These are phyloP conservation scores for Serinus canaria DNA, from an alignment of 2,113 vertebrate genomes.

Conservation along the genomic window DNA sequence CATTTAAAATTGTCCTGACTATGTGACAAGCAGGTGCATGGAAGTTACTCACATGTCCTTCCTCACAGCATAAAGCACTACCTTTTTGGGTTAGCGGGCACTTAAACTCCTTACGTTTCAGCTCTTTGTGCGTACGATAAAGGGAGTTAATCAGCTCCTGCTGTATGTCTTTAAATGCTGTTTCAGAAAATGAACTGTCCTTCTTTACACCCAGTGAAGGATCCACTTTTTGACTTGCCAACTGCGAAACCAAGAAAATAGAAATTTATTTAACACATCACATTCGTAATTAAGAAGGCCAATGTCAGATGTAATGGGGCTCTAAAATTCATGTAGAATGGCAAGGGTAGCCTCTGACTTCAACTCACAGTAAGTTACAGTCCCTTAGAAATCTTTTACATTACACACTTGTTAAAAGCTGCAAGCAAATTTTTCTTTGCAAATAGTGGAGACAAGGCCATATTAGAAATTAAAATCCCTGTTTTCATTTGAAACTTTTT, in stretches of 20 bases:
- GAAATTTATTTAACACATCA: neutral
- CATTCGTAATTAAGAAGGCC: neutral
- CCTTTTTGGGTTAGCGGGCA: neutral
- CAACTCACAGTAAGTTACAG: neutral
- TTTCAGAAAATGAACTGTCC: neutral
- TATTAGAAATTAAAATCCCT: neutral
- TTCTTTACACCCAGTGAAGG: neutral
- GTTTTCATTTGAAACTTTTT: neutral
- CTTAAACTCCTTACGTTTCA: slow-evolving; percentile 5
- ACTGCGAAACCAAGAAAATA: neutral
- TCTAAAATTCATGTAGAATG: neutral
- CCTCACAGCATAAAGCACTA: neutral
- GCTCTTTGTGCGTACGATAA: neutral
- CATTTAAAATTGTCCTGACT: slow-evolving; percentile 23
- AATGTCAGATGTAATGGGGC: neutral
- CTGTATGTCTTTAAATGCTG: neutral
- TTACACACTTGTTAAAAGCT: neutral
- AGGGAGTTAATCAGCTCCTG: slow-evolving; percentile 25
- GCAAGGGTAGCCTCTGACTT: neutral
- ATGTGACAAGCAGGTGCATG: neutral
- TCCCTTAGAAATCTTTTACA: neutral
- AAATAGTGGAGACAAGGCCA: neutral
- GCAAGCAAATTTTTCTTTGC: neutral
- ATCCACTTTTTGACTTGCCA: slow-evolving; percentile 50
- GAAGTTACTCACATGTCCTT: slow-evolving; percentile 6